Evolutionary conservation across 35 echinoderm and acorn worm genomes (phyloP).

Genomic region (Patiria miniata): DNA sequence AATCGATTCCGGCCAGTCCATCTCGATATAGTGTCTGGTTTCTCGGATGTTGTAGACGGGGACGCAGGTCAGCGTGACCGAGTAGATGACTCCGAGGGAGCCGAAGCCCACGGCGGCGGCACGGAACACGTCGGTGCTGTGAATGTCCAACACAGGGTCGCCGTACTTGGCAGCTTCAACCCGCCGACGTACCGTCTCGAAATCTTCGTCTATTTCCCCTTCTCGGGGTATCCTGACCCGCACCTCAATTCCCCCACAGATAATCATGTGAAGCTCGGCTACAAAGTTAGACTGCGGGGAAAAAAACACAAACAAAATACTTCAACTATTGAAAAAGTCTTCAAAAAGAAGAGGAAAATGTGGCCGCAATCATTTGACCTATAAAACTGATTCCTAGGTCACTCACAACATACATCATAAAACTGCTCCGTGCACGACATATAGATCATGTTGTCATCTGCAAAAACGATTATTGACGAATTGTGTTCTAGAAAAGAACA

Average conservation of each 20-base stretch:
- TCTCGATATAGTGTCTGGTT: constrained; percentile 69
- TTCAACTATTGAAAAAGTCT: neutral
- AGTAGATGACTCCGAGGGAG: constrained; percentile 87
- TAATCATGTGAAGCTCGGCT: constrained; percentile 74
- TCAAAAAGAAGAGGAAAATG: neutral
- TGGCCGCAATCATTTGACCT: neutral
- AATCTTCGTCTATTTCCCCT: constrained; percentile 79
- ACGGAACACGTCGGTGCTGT: constrained; percentile 82
- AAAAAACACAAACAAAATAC: neutral
- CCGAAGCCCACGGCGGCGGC: constrained; percentile 91
- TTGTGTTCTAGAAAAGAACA: neutral
- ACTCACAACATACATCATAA: neutral
- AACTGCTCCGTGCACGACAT: neutral
- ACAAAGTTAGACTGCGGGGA: constrained; percentile 82
- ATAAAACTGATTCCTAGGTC: too few species aligned
- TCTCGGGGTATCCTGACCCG: constrained; percentile 58
- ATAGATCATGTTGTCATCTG: neutral
- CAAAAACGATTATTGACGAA: neutral
- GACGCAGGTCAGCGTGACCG: constrained; percentile 76
- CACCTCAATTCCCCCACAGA: constrained; percentile 79
- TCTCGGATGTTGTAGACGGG: constrained; percentile 84
- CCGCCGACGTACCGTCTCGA: constrained; percentile 68
- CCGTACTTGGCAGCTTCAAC: constrained; percentile 75
- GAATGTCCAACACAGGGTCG: constrained; percentile 66
- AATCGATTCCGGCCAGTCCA: constrained; percentile 72